A percentile compares a stretch with the other conserved stretches of the same genome.
Conservation (phyloP, 1,140 invertebrate species). For the Cotesia chilonis region DNA sequence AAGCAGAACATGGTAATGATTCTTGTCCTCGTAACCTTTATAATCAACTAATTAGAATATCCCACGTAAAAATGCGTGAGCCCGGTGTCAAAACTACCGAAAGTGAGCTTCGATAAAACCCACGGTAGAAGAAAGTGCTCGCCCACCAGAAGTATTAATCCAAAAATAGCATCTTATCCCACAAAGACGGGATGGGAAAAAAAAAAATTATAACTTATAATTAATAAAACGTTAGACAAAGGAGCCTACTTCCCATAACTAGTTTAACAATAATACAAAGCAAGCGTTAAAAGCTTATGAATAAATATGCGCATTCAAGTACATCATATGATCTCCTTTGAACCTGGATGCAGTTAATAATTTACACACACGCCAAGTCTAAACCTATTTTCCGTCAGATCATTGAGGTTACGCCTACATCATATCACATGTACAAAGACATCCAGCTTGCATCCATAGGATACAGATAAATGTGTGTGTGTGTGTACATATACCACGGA, state of each 20-base stretch:
- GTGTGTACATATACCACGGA: constrained; percentile 3
- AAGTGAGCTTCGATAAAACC: background rate
- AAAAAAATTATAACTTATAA: background rate
- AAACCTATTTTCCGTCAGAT: constrained; percentile 19
- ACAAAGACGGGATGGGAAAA: too few relatives aligned
- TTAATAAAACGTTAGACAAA: constrained; percentile 10
- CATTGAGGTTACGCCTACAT: constrained; percentile 22
- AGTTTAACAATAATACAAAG: background rate
- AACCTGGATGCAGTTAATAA: constrained; percentile 4
- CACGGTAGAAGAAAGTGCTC: constrained; percentile 3
- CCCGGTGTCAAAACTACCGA: background rate
- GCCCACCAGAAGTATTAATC: background rate
- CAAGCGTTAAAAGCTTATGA: constrained; percentile 11
- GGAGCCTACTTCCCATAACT: constrained; percentile 20
- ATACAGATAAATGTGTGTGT: background rate
- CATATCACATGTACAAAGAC: background rate
- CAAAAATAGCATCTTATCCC: background rate
- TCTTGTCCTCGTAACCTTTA: constrained; percentile 47
- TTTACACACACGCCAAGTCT: too few relatives aligned
- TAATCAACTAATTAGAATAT: background rate
- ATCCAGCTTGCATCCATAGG: too few relatives aligned
- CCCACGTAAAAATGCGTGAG: background rate
- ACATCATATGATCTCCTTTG: background rate
- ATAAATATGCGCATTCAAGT: constrained; percentile 13
- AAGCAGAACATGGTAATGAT: constrained; percentile 39